Evolutionary conservation across 2,113 vertebrate genomes (phyloP), one percentile per base, ranked within the genome.

Genomic region (Bagarius yarrelli): DNA sequence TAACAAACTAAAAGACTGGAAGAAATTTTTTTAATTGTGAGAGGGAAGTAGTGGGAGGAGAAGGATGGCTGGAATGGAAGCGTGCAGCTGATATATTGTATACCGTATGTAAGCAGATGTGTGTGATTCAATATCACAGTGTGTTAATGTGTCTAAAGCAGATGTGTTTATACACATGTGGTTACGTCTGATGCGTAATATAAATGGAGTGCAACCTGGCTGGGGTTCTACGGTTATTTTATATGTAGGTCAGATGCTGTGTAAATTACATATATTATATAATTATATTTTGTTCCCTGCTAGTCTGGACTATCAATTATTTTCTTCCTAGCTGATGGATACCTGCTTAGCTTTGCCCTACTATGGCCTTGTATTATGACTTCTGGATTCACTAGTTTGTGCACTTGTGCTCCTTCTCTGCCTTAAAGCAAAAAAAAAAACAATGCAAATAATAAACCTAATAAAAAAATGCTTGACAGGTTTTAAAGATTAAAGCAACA

Each of bases 1-100:
- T 80, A 80, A 76, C 53, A 80, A n/a, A 16, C 3, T 61, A 25
- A 77, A 79, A 67, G 72, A 64, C 79, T 21, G 36, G 47, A 66
- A 4, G 66, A 56, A 30, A 70, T n/a, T n/a, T 53, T n/a, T 21
- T 25, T 44, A 56, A 71, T 27, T 30, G 60, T 76, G 23, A 44
- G 66, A 36, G 30, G 56, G 67, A 30, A 34, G 30, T 44, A 18
- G 71, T 18, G 1, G 30, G 64, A 8, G 27, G 71, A 25, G 64
- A 18, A 19, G 16, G n/a, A 9, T 18, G 18, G 36, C 18, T 53
- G n/a, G 27, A 5, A 9, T 21, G 27, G 60, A 52, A 32, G 71
- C 5, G 27, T 14, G 50, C 23, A 52, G 47, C 40, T 55, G 50
- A 55, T 55, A 53, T n/a, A n/a, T n/a, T n/a, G n/a, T 23, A 13